A percentile compares a stretch with the other conserved stretches of the same genome.
These are phyloP conservation scores for Bettongia penicillata DNA, from an alignment of 2,113 vertebrate genomes.

Conservation along the genomic window DNA sequence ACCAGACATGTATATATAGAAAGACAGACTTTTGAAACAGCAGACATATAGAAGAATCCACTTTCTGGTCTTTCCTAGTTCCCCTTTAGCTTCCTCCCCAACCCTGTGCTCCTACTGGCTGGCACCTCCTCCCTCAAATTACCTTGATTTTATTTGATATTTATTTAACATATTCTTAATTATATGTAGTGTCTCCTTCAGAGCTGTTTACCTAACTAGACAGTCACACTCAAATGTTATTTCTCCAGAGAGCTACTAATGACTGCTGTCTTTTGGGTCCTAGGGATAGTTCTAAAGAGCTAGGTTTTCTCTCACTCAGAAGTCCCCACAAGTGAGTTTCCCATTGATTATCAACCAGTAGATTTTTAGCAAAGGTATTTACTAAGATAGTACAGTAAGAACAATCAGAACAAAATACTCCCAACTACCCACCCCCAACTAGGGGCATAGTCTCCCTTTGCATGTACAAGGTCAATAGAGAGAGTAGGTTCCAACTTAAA, in stretches of 20 bases:
- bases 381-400: background rate
- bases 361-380: background rate
- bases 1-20: background rate
- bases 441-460: background rate
- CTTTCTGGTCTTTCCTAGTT: background rate
- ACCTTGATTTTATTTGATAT: background rate
- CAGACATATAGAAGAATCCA: background rate
- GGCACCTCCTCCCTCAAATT: background rate
- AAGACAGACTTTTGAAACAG: background rate
- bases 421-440: background rate
- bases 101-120: background rate
- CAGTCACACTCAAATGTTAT: background rate
- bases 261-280: background rate
- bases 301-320: background rate
- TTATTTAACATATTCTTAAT: background rate
- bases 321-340: background rate
- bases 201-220: background rate
- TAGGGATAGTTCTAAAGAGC: background rate
- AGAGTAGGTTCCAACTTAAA: background rate
- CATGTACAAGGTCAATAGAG: background rate
- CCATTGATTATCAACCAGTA: background rate
- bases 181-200: background rate
- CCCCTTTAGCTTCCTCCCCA: background rate
- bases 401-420: background rate
- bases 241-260: background rate